These are phyloP conservation scores for Thamnophis sirtalis DNA, from an alignment of 2,113 vertebrate species.

Conservation along the genomic window DNA sequence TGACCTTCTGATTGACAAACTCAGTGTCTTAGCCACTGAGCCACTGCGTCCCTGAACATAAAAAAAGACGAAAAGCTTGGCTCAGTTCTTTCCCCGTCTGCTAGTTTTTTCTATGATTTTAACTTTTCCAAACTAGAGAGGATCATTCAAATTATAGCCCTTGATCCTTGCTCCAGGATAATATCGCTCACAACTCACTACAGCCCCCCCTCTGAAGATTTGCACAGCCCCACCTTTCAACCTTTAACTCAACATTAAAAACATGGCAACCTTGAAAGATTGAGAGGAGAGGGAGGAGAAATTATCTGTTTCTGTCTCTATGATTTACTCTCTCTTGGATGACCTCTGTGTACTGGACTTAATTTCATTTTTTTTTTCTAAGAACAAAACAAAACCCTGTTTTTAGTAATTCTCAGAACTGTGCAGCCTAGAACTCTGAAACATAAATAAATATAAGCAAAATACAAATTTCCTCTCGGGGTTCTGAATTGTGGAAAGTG, in stretches of 20 bases:
- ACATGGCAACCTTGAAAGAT: not conserved
- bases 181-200: constrained; percentile 19
- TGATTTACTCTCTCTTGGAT: not conserved
- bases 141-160: not conserved
- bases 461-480: constrained; percentile 1
- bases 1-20: too few species aligned
- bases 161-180: constrained; percentile 36
- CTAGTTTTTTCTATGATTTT: not conserved
- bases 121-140: not conserved
- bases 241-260: not conserved
- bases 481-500: not conserved
- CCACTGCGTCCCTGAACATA: too few species aligned
- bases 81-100: not conserved
- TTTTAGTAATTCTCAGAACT: not conserved
- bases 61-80: not conserved
- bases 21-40: too few species aligned
- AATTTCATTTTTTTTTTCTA: not conserved
- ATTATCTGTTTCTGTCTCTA: not conserved
- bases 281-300: not conserved
- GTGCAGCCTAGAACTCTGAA: not conserved
- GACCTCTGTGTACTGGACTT: not conserved
- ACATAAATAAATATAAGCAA: not conserved
- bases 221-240: not conserved
- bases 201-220: not conserved
- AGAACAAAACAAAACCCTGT: not conserved